Base-by-base conservation (phyloP, 2,113 vertebrate species). In the Sardina pilchardus region DNA sequence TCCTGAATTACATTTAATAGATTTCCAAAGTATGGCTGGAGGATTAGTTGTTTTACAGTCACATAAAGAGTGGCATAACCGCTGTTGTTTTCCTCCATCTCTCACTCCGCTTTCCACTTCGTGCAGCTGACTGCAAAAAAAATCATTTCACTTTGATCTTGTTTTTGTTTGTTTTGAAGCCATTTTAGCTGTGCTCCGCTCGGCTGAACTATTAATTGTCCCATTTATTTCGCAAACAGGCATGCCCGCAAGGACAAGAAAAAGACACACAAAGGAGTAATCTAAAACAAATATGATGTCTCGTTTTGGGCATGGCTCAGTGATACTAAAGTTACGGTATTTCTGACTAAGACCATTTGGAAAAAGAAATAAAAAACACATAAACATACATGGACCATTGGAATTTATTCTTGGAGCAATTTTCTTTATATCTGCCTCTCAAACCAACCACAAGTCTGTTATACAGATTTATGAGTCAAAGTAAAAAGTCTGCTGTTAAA, bases 1-100 rank as follows among this genome's bases (percentile, higher is more conserved):
- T 42, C 82, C 16, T n/a, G 56, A 83, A 83, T 81, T 82, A 42
- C 21, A 63, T 59, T 45, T 82, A 86, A 86, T 71, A 44, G 81
- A 82, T n/a, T 47, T 83, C 43, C 82, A 86, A 67, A 75, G 56
- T 82, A 83, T 24, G 59, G 17, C 36, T 67, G 43, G 26, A 45
- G 42, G 39, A 82, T 82, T 78, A 78, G 34, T 36, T 78, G 34
- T 34, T 78, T 78, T 78, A 36, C 14, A 78, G 71, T 16, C 30
- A 17, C 30, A 36, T 78, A 36, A 36, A 78, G 71, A 14, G 63
- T 71, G 63, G n/a, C n/a, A 71, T 30, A 71, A 71, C 10, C 63
- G 4, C 63, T 71, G n/a, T 34, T 71, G 63, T 26, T n/a, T 67
- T 30, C 26, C n/a, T 26, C 10, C 26, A 26, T 26, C 7, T n/a